Conservation (phyloP, 2,797 vertebrate species). For the Cuniculus paca region DNA sequence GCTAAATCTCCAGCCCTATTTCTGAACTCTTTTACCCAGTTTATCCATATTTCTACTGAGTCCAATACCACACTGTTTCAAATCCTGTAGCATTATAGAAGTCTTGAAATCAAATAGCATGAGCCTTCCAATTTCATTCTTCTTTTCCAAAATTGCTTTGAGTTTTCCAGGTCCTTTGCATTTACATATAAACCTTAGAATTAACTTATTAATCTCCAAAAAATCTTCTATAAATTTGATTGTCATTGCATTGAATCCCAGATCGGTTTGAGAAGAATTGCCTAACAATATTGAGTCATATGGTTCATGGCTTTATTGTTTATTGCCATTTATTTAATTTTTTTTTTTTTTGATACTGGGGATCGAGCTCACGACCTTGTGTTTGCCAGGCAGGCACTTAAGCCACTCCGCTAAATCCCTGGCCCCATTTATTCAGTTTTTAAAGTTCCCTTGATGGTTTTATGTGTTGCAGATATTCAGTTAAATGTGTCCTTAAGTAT, state of each 20-base stretch:
- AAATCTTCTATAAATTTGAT: background rate
- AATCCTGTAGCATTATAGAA: background rate
- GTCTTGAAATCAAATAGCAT: background rate
- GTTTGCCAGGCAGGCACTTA: too few species aligned
- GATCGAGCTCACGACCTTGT: too few species aligned
- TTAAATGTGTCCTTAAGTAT: conserved; percentile 4
- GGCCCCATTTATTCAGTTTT: conserved; percentile 29
- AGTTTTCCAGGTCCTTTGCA: background rate
- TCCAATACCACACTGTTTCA: background rate
- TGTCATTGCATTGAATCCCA: background rate
- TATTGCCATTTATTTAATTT: conserved; percentile 10
- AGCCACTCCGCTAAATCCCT: too few species aligned
- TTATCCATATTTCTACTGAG: background rate
- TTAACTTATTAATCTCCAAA: background rate
- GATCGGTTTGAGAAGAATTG: background rate
- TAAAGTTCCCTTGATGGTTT: background rate
- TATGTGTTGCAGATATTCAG: background rate
- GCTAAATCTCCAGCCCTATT: too few species aligned
- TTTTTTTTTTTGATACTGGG: too few species aligned
- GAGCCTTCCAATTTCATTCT: background rate
- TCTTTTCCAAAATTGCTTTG: conserved; percentile 24
- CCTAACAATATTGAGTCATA: background rate
- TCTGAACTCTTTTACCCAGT: background rate
- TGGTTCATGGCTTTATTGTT: background rate
- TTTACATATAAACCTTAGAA: conserved; percentile 43